phyloP scores from a whole-genome alignment of 37 sponge, comb jelly and placozoan species.

The Halichondria panicea region DNA sequence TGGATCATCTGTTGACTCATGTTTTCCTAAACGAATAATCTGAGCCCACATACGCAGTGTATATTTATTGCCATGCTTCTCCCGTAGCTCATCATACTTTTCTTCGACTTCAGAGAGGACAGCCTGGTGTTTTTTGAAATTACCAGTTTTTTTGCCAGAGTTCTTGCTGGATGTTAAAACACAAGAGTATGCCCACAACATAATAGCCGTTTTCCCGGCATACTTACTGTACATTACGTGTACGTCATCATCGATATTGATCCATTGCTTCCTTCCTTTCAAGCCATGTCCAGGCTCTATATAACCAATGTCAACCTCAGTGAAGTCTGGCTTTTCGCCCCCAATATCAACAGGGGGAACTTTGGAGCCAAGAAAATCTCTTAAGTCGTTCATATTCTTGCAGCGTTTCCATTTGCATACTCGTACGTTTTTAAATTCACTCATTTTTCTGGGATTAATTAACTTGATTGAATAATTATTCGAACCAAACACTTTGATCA shows the following conservation, averaged over 20 bases:
- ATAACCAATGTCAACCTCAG: slow-evolving; percentile 29
- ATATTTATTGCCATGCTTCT: slow-evolving; percentile 2
- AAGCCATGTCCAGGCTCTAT: slow-evolving; percentile 22
- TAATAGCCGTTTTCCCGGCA: neutral
- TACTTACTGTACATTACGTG: slow-evolving; percentile 19
- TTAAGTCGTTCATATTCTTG: neutral
- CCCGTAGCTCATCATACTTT: neutral
- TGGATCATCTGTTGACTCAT: slow-evolving; percentile 21
- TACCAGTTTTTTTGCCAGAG: neutral
- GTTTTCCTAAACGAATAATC: slow-evolving; percentile 25
- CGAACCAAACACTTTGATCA: neutral
- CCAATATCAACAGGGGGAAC: neutral
- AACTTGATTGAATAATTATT: slow-evolving; percentile 11
- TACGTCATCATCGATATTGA: slow-evolving; percentile 22
- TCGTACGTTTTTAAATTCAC: slow-evolving; percentile 23
- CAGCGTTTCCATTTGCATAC: slow-evolving; percentile 1
- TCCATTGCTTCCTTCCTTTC: slow-evolving; percentile 33
- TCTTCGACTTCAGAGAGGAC: slow-evolving; percentile 3
- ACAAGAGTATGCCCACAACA: neutral
- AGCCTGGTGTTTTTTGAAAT: neutral
- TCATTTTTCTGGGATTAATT: slow-evolving; percentile 14
- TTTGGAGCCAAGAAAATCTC: neutral
- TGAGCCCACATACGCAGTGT: slow-evolving; percentile 38
- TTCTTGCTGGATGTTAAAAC: too few species aligned
- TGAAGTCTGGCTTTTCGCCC: slow-evolving; percentile 29